Evolutionary conservation across 2,888 invertebrate genomes (phyloP).

Genomic region (Protophormia terraenovae): DNA sequence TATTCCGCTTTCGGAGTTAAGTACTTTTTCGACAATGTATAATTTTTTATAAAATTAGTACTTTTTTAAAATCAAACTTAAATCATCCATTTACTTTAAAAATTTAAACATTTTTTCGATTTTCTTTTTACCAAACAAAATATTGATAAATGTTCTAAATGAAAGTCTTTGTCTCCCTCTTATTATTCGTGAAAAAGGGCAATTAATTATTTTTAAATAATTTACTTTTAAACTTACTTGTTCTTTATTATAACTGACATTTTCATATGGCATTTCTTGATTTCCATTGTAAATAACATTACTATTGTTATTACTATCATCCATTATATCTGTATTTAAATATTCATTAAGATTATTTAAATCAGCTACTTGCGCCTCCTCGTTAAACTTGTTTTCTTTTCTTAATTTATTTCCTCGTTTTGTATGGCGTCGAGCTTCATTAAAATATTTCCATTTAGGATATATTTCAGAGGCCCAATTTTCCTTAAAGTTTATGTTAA

Average conservation of each 20-base stretch:
- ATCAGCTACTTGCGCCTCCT: background rate
- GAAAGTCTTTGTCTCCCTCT: too few species aligned
- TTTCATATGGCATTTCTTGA: background rate
- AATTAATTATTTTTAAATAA: too few species aligned
- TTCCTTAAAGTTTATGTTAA: conserved; percentile 69
- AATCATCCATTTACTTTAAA: too few species aligned
- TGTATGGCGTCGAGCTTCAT: background rate
- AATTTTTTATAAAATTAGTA: too few species aligned
- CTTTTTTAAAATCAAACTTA: too few species aligned
- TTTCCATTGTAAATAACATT: background rate
- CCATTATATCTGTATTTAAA: background rate
- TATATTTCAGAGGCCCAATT: conserved; percentile 68
- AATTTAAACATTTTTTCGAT: too few species aligned
- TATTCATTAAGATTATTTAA: conserved; percentile 1
- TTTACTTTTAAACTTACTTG: background rate
- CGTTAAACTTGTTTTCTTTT: background rate
- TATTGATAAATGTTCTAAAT: too few species aligned
- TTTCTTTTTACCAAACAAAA: too few species aligned
- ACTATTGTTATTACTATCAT: background rate
- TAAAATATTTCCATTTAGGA: conserved; percentile 33
- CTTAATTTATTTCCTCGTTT: background rate
- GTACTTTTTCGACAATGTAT: too few species aligned
- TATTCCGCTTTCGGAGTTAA: too few species aligned
- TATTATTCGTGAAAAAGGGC: too few species aligned
- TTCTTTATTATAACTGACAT: background rate